These are phyloP conservation scores for Zaprionus bogoriensis DNA, from an alignment of 2,888 invertebrate genomes.

Conservation along the genomic window DNA sequence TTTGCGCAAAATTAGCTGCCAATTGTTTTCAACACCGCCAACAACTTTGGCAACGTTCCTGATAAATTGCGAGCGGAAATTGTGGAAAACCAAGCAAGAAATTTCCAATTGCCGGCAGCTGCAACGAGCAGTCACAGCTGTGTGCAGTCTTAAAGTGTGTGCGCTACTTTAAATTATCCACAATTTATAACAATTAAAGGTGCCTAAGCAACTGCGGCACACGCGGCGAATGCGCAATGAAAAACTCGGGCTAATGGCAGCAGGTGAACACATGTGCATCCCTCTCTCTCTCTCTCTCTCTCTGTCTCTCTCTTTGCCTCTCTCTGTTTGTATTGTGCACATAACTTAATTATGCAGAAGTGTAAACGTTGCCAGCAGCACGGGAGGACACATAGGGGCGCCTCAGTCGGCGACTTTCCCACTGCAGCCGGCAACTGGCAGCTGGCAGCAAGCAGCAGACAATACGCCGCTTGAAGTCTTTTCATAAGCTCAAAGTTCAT, in stretches of 20 bases:
- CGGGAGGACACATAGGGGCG: slow-evolving; percentile 25
- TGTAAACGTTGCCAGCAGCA: slow-evolving; percentile 62
- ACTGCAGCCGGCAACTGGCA: slow-evolving; percentile 19
- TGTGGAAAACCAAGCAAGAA: slow-evolving; percentile 67
- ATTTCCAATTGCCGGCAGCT: slow-evolving; percentile 53
- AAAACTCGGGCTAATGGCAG: slow-evolving; percentile 47
- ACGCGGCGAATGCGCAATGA: slow-evolving; percentile 59
- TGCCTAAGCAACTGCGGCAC: slow-evolving; percentile 32
- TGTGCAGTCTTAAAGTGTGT: slow-evolving; percentile 15
- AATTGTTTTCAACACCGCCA: slow-evolving; percentile 69
- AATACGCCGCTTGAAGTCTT: slow-evolving; percentile 72
- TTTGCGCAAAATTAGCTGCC: slow-evolving; percentile 75
- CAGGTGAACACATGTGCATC: slow-evolving; percentile 27
- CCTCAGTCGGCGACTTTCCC: slow-evolving; percentile 5
- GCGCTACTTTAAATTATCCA: slow-evolving; percentile 49
- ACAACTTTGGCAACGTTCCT: slow-evolving; percentile 44
- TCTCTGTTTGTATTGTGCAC: slow-evolving; percentile 50
- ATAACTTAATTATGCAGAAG: slow-evolving; percentile 77
- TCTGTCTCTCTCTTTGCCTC: slow-evolving; percentile 2
- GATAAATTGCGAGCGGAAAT: slow-evolving; percentile 66
- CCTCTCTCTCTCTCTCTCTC: slow-evolving; percentile 14
- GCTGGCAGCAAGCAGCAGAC: too few relatives aligned
- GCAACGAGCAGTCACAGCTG: slow-evolving; percentile 8
- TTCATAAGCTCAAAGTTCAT: slow-evolving; percentile 75
- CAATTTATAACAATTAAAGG: slow-evolving; percentile 68